Base-by-base conservation (phyloP, 1,140 invertebrate genomes). In the Caenorhabditis briggsae region DNA sequence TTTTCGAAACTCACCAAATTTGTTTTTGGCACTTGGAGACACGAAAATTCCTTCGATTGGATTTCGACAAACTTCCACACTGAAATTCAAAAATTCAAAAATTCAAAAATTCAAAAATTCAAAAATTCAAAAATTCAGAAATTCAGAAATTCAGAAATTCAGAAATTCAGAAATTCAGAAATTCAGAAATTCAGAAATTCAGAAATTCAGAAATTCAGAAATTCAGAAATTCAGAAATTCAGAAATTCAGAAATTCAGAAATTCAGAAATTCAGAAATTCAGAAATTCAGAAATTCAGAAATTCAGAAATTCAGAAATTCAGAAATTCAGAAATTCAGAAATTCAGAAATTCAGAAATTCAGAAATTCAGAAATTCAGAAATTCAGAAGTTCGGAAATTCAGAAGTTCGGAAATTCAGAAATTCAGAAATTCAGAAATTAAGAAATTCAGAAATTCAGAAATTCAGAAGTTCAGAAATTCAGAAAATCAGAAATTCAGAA, bases 41-140 rank as follows among this genome's bases (percentile, higher is more conserved):
- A 83, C 48, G 23, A 59, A 58, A 14, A 83, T 83, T 5, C 82
- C 82, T 2, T 83, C 82, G 16, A 83, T 41, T 2, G 82, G 82
- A 25, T 14, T 11, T 11, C 82, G 53, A 46, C 82, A 83, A 16
- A 83, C 55, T 46, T 61, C 55, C 8, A 48, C 82, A 23, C 82
- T 83, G 82, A 18, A 82, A 53, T 33, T n/a, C n/a, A n/a, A 3
- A 33, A 33, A 33, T 33, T 33, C 33, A 33, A 3, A 33, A 33
- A 33, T 33, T 33, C 33, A 3, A 3, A 33, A 33, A 33, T 33
- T n/a, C n/a, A n/a, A 3, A 33, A 33, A 33, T 33, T 33, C 33
- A 33, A 3, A 33, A 33, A 33, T 33, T 33, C 33, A 70, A 3
- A 70, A 18, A 70, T 33, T 33, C 20, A 11, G 64, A 7, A 70